phyloP scores from a whole-genome alignment of 2,888 invertebrate genomes.

The Aplocera efformata region DNA sequence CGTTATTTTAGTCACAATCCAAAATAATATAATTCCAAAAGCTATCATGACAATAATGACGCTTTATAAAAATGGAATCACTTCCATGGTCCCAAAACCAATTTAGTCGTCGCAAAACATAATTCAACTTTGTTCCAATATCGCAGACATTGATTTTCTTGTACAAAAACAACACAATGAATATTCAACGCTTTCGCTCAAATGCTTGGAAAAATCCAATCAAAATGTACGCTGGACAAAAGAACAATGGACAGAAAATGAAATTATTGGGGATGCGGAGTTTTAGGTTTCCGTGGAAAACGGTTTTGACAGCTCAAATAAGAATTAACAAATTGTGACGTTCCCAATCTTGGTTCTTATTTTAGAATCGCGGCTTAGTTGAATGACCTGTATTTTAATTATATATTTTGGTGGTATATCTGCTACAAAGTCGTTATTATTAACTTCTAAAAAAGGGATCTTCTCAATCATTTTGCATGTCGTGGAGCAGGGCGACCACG shows the following conservation, averaged over 20 bases:
- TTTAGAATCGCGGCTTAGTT: too few relatives aligned
- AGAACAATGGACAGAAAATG: conserved; percentile 33
- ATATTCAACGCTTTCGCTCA: conserved; percentile 21
- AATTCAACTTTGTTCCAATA: conserved; percentile 11
- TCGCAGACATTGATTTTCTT: conserved; percentile 17
- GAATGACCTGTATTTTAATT: too few relatives aligned
- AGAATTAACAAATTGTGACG: background rate
- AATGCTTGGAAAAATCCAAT: conserved; percentile 28
- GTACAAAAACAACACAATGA: conserved; percentile 20
- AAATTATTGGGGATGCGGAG: conserved; percentile 27
- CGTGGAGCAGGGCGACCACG: too few relatives aligned
- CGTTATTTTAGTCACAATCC: too few relatives aligned
- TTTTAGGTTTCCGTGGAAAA: background rate
- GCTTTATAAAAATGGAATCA: too few relatives aligned
- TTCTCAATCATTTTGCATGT: too few relatives aligned
- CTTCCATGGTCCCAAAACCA: background rate
- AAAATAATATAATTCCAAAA: too few relatives aligned
- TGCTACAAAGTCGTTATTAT: too few relatives aligned
- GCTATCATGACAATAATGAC: too few relatives aligned
- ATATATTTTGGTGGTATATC: too few relatives aligned
- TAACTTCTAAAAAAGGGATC: too few relatives aligned
- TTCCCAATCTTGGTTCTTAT: too few relatives aligned
- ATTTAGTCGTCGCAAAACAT: conserved; percentile 5
- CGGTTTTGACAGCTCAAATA: conserved; percentile 4
- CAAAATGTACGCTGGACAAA: conserved; percentile 28